These are phyloP conservation scores for Lycaon pictus DNA, from an alignment of 2,113 vertebrate species.

Conservation along the genomic window DNA sequence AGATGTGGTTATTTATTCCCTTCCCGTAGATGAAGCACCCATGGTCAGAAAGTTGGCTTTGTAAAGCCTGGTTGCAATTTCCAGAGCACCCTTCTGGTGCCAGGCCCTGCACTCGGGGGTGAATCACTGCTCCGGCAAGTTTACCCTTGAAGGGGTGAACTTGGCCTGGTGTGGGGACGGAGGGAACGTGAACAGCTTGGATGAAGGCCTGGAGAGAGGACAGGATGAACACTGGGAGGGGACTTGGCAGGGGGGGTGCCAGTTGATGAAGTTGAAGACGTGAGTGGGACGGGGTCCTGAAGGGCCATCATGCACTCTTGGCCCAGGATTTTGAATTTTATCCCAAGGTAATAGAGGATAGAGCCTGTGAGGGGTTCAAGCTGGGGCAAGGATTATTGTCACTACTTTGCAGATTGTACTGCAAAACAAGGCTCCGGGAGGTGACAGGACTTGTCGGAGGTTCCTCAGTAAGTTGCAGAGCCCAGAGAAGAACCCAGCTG, in stretches of 20 bases:
- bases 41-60: not conserved
- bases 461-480: not conserved
- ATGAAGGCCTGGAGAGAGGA: not conserved
- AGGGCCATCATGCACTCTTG: not conserved
- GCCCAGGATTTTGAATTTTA: not conserved
- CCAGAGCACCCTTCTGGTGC: not conserved
- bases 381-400: not conserved
- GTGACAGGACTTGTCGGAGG: not conserved
- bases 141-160: not conserved
- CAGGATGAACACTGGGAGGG: not conserved
- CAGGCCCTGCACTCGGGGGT: not conserved
- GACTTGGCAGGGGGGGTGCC: not conserved
- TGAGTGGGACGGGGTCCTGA: not conserved
- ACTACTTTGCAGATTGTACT: not conserved
- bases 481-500: not conserved
- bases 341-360: not conserved
- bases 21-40: conserved; percentile 41
- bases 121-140: not conserved
- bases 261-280: not conserved
- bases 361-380: not conserved
- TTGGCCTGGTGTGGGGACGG: not conserved
- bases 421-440: conserved; percentile 18
- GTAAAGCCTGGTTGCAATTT: conserved; percentile 21
- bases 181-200: not conserved
- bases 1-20: conserved; percentile 52